A percentile compares a stretch with the other conserved stretches of the same genome.
These are phyloP conservation scores for Noturus placidus DNA, from an alignment of 2,113 vertebrate genomes.

Conservation along the genomic window DNA sequence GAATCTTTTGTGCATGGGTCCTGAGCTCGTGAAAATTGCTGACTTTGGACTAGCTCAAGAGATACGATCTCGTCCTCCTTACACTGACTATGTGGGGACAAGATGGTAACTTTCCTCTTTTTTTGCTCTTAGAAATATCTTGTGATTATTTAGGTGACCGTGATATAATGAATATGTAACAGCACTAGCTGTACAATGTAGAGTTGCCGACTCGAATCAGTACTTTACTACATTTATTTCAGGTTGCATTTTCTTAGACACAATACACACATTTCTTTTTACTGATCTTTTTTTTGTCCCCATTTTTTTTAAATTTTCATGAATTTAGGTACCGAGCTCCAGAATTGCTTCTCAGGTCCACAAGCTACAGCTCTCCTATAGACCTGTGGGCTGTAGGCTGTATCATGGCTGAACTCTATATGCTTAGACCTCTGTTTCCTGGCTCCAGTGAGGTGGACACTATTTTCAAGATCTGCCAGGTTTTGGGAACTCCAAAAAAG, in stretches of 20 bases:
- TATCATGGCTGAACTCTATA: slow-evolving; percentile 97
- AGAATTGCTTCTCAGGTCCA: slow-evolving; percentile 89
- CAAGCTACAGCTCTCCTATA: slow-evolving; percentile 91
- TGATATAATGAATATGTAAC: not conserved
- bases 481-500: slow-evolving; percentile 94
- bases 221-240: no score
- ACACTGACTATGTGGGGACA: slow-evolving; percentile 97
- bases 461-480: slow-evolving; percentile 99
- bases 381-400: slow-evolving; percentile 97
- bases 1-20: slow-evolving; percentile 96
- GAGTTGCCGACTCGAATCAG: not conserved
- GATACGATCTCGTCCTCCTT: slow-evolving; percentile 92
- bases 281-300: not conserved
- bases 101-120: slow-evolving; percentile 79
- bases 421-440: slow-evolving; percentile 92
- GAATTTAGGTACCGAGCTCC: slow-evolving; percentile 90
- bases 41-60: slow-evolving; percentile 97
- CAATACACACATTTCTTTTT: not conserved
- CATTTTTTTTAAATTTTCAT: not conserved
- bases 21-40: slow-evolving; percentile 96
- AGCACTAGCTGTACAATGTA: not conserved
- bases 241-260: not conserved
- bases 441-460: slow-evolving; percentile 97
- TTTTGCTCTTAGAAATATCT: not conserved
- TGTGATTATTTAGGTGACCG: not conserved